Evolutionary conservation across 2,797 vertebrate species (phyloP).

Genomic region (Rhadinocentrus ornatus): DNA sequence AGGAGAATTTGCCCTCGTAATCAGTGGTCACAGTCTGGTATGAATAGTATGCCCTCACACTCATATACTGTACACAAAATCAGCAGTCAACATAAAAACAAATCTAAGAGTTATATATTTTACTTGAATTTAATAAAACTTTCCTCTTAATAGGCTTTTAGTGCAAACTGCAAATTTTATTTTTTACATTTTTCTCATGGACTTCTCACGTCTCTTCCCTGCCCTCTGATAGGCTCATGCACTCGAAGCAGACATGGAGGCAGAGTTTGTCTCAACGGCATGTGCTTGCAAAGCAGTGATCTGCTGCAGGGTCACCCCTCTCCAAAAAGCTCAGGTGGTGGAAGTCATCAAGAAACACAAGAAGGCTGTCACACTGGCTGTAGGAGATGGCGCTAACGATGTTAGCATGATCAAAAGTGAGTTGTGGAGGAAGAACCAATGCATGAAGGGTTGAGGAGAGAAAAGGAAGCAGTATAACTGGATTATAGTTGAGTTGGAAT

Average conservation of each 20-base stretch:
- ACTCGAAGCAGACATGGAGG: conserved; percentile 93
- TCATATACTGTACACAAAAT: not conserved
- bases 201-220: not conserved
- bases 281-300: conserved; percentile 93
- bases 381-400: conserved; percentile 94
- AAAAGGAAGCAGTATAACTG: conserved; percentile 12
- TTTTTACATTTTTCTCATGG: not conserved
- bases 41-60: conserved; percentile 18
- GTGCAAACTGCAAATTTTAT: not conserved
- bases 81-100: not conserved
- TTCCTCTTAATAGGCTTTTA: not conserved
- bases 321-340: conserved; percentile 97
- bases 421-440: conserved; percentile 40
- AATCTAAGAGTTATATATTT: not conserved
- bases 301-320: conserved; percentile 94
- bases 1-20: conserved; percentile 91
- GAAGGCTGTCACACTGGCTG: conserved; percentile 93
- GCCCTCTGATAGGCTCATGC: conserved; percentile 87
- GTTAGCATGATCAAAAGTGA: conserved; percentile 99
- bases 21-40: conserved; percentile 95
- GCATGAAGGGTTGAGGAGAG: not conserved
- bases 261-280: conserved; percentile 89
- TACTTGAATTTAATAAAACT: not conserved
- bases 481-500: conserved; percentile 4
- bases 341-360: conserved; percentile 95